Percentiles rank a stretch among this genome's conserved stretches.
phyloP scores from a whole-genome alignment of 2,797 vertebrate genomes.

The Betta splendens region DNA sequence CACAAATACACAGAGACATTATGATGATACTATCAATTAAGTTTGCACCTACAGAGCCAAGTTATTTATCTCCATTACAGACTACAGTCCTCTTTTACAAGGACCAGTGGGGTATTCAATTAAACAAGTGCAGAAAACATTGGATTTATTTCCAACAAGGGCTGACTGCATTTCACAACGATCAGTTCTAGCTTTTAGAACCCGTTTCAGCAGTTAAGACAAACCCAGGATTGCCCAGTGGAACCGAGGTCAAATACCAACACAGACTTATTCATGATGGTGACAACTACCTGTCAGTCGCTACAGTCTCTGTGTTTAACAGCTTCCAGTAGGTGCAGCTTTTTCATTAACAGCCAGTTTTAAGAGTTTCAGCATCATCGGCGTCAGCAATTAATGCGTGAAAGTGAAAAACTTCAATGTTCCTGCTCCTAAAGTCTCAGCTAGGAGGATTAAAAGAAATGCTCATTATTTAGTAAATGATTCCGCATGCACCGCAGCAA shows the following conservation, averaged over 20 bases:
- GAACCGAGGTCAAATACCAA: conserved; percentile 40
- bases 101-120: conserved; percentile 55
- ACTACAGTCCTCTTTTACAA: conserved; percentile 23
- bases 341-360: neutral
- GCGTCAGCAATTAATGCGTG: neutral
- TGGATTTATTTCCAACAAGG: conserved; percentile 34
- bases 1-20: conserved; percentile 39
- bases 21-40: conserved; percentile 55
- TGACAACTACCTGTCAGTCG: conserved; percentile 46
- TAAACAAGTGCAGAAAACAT: conserved; percentile 43
- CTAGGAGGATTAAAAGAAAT: neutral
- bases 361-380: neutral
- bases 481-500: conserved; percentile 27
- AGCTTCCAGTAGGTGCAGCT: neutral
- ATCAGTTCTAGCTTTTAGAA: conserved; percentile 11
- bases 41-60: conserved; percentile 48
- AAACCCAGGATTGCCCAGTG: conserved; percentile 14
- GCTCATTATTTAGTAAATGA: conserved; percentile 8
- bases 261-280: conserved; percentile 34
- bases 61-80: conserved; percentile 57
- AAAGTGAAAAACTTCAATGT: no score
- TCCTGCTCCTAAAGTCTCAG: no score
- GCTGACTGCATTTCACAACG: conserved; percentile 26
- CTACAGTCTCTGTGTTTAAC: no score
- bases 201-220: conserved; percentile 21